Conservation (phyloP, 53 echinoderm and acorn worm genomes). For the Luidia sarsii region DNA sequence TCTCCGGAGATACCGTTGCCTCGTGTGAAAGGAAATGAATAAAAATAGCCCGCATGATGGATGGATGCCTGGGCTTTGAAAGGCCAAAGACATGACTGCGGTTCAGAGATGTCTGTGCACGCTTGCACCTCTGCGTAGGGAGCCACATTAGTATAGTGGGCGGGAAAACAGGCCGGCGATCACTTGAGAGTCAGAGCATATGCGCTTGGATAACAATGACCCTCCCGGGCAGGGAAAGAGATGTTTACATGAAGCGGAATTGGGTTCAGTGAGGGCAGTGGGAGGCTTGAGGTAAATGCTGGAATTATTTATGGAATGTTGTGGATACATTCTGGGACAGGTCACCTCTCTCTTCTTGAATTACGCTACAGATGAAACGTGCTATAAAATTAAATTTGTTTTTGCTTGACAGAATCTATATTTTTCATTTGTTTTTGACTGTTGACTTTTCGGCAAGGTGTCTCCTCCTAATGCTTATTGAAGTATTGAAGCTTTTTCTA, state of each 20-base stretch:
- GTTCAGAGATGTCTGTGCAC: conserved; percentile 51
- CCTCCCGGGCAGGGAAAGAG: conserved; percentile 1
- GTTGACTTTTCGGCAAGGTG: no score
- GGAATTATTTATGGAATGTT: conserved; percentile 48
- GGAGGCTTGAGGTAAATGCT: neutral
- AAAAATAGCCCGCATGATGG: no score
- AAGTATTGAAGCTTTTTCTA: no score
- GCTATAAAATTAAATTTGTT: conserved; percentile 7
- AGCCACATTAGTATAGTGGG: no score
- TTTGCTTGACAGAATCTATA: conserved; percentile 16
- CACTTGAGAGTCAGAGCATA: neutral
- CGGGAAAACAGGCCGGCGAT: neutral
- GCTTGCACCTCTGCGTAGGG: no score
- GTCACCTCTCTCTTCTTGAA: no score
- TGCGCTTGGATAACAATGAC: neutral
- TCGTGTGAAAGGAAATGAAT: no score
- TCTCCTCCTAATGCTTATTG: no score
- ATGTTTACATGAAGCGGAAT: conserved; percentile 40
- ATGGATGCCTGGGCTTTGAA: neutral
- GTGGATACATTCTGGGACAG: neutral
- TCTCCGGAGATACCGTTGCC: neutral
- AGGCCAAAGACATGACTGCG: neutral
- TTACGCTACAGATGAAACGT: no score
- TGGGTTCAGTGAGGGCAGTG: conserved; percentile 26
- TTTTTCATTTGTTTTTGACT: no score